Evolutionary conservation across 2,888 invertebrate species (phyloP).

Genomic region (Entomobrya multifasciata): DNA sequence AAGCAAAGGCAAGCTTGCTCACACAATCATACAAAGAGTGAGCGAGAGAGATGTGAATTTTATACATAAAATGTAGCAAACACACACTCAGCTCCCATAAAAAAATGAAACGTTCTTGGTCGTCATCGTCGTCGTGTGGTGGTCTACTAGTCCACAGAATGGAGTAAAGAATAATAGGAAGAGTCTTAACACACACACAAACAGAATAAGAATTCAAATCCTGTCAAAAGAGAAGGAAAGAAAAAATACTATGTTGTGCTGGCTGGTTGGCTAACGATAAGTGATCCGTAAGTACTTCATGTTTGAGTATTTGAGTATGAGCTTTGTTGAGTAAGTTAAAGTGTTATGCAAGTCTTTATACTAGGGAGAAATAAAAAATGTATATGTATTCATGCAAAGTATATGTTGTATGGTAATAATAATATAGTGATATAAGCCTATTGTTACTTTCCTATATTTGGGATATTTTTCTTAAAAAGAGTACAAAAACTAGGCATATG

Average conservation of each 20-base stretch:
- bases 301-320: constrained; percentile 45
- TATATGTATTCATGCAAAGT: not conserved
- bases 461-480: not conserved
- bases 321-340: constrained; percentile 48
- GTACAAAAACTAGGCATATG: not conserved
- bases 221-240: constrained; percentile 27
- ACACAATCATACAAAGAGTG: not conserved
- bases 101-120: constrained; percentile 32
- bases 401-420: no score
- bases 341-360: constrained; percentile 24
- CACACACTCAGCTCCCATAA: not conserved
- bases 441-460: not conserved
- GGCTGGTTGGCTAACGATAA: constrained; percentile 51
- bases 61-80: not conserved
- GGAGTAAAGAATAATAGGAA: constrained; percentile 28
- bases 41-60: not conserved
- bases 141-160: not conserved
- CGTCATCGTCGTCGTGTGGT: not conserved
- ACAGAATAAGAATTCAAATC: constrained; percentile 51
- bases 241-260: not conserved
- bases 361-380: not conserved
- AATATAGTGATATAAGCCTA: no score
- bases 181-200: constrained; percentile 13
- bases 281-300: constrained; percentile 49
- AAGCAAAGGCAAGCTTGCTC: not conserved